Conservation (phyloP, 2,888 invertebrate species). For the Dioctria rufipes region DNA sequence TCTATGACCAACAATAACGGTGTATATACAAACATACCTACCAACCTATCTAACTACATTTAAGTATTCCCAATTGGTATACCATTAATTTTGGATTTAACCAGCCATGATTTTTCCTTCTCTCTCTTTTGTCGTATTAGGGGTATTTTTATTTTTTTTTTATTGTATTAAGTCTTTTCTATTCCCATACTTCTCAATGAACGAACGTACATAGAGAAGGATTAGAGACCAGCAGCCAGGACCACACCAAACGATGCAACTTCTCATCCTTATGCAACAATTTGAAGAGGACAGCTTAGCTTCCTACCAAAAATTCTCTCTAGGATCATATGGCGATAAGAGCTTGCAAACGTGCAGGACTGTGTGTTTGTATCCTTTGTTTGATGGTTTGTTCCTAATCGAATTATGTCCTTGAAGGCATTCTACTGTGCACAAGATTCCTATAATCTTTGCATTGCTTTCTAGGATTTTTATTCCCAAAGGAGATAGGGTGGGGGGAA, state of each 20-base stretch:
- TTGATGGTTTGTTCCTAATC: conserved; percentile 34
- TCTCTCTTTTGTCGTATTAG: background rate
- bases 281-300: background rate
- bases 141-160: too few relatives aligned
- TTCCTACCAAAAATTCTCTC: background rate
- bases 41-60: background rate
- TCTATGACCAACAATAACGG: conserved; percentile 1
- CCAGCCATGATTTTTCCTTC: conserved; percentile 29
- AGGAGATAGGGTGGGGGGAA: background rate
- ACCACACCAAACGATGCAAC: background rate
- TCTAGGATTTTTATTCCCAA: conserved; percentile 30
- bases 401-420: conserved; percentile 45
- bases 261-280: conserved; percentile 45
- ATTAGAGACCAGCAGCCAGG: conserved; percentile 6
- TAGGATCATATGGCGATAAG: conserved; percentile 49
- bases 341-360: conserved; percentile 18
- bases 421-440: conserved; percentile 33
- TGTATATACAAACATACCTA: too few relatives aligned
- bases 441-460: conserved; percentile 37
- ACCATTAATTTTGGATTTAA: conserved; percentile 51
- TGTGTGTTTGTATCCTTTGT: conserved; percentile 36
- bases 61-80: conserved; percentile 43
- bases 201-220: background rate
- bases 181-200: background rate
- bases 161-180: too few relatives aligned